Percentiles rank a stretch among this genome's conserved stretches.
These are phyloP conservation scores for Falcunculus frontatus DNA, from an alignment of 2,113 vertebrate genomes.

Conservation along the genomic window DNA sequence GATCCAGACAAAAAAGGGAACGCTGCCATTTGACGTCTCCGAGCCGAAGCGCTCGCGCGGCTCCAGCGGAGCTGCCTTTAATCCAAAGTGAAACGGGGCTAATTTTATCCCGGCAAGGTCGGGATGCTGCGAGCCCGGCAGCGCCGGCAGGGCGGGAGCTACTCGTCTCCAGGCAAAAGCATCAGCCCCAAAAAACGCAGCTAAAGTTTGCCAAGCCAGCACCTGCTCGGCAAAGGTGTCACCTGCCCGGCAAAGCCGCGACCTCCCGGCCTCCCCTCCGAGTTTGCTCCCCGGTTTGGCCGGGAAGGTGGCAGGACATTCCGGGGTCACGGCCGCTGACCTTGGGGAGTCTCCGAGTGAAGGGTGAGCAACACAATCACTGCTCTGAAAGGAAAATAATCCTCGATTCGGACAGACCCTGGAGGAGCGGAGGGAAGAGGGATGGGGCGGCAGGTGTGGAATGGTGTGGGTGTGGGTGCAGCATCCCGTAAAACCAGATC, in stretches of 20 bases:
- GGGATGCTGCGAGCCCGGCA: not conserved
- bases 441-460: not conserved
- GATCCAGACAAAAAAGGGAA: not conserved
- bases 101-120: constrained; percentile 44
- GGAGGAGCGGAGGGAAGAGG: not conserved
- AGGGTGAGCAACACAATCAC: not conserved
- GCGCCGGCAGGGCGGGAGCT: not conserved
- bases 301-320: fast-evolving
- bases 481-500: not conserved
- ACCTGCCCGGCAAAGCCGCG: not conserved
- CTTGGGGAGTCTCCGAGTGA: fast-evolving
- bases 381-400: not conserved
- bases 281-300: fast-evolving
- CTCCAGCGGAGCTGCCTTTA: not conserved
- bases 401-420: fast-evolving
- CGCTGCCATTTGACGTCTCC: not conserved
- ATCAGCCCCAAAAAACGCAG: not conserved
- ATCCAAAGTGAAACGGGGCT: not conserved
- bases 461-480: not conserved
- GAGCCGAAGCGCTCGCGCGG: not conserved
- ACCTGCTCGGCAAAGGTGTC: fast-evolving
- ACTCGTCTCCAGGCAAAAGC: not conserved
- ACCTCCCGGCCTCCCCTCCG: fast-evolving
- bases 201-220: not conserved
- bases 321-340: fast-evolving